Evolutionary conservation across 1,140 invertebrate genomes (phyloP).

Genomic region (Acromyrmex charruanus): DNA sequence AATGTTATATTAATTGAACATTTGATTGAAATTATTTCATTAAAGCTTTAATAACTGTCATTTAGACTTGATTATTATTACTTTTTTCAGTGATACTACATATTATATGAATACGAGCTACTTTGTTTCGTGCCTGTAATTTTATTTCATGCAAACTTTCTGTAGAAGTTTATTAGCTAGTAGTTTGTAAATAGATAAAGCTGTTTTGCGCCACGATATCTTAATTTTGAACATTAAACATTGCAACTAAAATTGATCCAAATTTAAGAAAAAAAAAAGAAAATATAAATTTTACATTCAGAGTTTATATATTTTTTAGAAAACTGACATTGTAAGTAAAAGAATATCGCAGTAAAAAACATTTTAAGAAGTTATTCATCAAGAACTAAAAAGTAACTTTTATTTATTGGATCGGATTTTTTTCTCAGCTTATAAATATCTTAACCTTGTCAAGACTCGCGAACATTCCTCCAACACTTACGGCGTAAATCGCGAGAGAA

Average conservation of each 20-base stretch:
- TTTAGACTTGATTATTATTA: no score
- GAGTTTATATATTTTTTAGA: neutral
- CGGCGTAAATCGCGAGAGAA: neutral
- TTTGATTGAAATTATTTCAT: no score
- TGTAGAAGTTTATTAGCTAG: neutral
- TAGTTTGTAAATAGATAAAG: no score
- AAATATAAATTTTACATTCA: neutral
- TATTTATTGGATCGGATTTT: neutral
- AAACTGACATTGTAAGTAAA: neutral
- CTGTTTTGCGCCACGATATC: neutral
- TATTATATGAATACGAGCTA: neutral
- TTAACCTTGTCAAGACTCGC: neutral
- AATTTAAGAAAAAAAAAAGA: constrained; percentile 1
- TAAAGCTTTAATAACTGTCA: no score
- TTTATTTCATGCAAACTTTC: neutral
- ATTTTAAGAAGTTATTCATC: neutral
- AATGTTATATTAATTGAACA: no score
- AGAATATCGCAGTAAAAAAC: neutral
- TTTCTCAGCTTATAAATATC: constrained; percentile 1
- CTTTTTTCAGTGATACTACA: no score
- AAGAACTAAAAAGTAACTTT: neutral
- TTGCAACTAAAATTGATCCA: neutral
- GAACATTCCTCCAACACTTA: constrained; percentile 1
- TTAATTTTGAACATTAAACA: neutral
- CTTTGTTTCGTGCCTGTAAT: neutral